phyloP scores from a whole-genome alignment of 2,888 invertebrate genomes.

The Drosophila prostipennis region DNA sequence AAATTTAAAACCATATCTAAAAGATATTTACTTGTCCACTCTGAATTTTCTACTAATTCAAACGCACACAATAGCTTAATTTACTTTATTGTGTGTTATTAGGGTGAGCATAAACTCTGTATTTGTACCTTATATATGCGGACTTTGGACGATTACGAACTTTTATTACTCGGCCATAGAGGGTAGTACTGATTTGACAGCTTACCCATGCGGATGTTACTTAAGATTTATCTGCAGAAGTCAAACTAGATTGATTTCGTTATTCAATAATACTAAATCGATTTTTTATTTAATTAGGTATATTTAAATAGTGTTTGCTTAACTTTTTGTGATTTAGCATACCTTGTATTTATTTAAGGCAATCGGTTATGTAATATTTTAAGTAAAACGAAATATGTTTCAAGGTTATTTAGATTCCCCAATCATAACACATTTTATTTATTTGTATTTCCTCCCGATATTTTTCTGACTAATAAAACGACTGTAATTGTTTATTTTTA shows the following conservation, averaged over 20 bases:
- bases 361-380: neutral
- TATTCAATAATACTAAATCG: no score
- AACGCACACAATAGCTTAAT: conserved; percentile 22
- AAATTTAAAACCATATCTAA: neutral
- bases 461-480: conserved; percentile 1
- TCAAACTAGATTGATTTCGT: neutral
- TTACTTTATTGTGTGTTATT: conserved; percentile 20
- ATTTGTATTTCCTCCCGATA: neutral
- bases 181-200: neutral
- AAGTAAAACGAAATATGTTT: neutral
- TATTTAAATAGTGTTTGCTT: no score
- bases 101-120: conserved; percentile 9
- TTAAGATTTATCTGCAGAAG: neutral
- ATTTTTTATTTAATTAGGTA: no score
- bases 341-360: no score
- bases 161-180: neutral
- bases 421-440: no score
- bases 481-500: conserved; percentile 28
- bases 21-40: neutral
- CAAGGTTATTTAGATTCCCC: neutral
- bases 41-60: conserved; percentile 14
- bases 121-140: conserved; percentile 1
- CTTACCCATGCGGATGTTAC: neutral
- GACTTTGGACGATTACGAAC: conserved; percentile 7
- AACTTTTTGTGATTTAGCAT: no score